Evolutionary conservation across 1,140 invertebrate genomes (phyloP), one percentile per base, ranked within the genome.

Genomic region (Potamilus streckersoni): DNA sequence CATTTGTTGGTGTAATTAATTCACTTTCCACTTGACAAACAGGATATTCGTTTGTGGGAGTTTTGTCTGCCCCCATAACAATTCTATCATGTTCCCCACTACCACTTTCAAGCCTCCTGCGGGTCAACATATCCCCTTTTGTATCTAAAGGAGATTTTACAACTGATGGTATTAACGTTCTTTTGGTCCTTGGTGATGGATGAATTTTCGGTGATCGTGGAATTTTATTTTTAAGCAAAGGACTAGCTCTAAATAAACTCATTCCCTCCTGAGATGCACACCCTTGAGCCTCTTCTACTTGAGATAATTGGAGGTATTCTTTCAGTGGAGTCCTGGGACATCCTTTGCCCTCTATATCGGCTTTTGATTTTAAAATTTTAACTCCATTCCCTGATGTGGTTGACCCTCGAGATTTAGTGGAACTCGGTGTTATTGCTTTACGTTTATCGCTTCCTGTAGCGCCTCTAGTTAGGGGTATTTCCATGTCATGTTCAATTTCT

Each of bases 401-500:
- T 31, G 85, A 86, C 4, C 69, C 74, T 57, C 68, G 71, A 49
- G 74, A 76, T 56, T 65, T 64, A 3, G 68, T 70, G 2, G 74
- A 76, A 60, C 74, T 69, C 11, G 74, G 74, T 15, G 74, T 76
- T 65, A 71, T 76, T 59, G 63, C 74, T 38, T 70, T 62, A 17
- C 73, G 73, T 68, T 72, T 78, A 20, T 79, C 71, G 23, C 23
- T 55, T 20, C 69, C 64, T 6, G 57, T 71, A 23, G 60, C 2
- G 17, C 61, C 59, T 69, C 82, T 80, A 4, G 85, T 86, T 13
- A 87, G 75, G 11, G 85, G 85, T 19, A 80, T 77, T 64, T 86
- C 85, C 83, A 86, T 86, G 69, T 85, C 85, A 56, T 84, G 81
- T 59, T 86, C 79, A 57, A 85, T 83, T 74, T 86, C 79, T 57